Conservation (phyloP, 2,888 invertebrate species). For the Drosophila glabriapex region DNA sequence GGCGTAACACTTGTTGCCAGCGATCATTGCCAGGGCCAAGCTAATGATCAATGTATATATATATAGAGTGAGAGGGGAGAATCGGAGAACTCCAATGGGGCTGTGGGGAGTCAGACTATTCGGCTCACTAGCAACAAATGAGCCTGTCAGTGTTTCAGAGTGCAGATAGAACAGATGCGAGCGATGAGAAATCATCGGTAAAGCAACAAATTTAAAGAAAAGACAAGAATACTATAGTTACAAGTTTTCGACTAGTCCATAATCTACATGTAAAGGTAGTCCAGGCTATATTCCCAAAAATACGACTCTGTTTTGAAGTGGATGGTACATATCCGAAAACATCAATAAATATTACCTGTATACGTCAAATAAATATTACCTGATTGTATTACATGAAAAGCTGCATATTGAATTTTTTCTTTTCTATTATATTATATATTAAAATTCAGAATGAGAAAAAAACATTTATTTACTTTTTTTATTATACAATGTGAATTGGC, state of each 20-base stretch:
- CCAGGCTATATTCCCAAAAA: not conserved
- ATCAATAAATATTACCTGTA: not conserved
- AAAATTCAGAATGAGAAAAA: not conserved
- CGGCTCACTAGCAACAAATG: constrained; percentile 72
- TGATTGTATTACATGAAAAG: not conserved
- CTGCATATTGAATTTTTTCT: rapidly evolving
- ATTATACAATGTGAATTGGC: not conserved
- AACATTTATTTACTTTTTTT: not conserved
- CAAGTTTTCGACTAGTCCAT: not conserved
- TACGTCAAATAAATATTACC: not conserved
- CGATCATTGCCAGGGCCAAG: constrained; percentile 69
- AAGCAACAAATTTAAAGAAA: not conserved
- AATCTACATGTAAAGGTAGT: not conserved
- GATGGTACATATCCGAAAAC: not conserved
- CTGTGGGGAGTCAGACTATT: constrained; percentile 41
- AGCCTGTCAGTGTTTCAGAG: constrained; percentile 60
- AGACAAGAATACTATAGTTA: not conserved
- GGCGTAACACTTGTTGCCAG: constrained; percentile 73
- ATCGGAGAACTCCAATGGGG: constrained; percentile 21
- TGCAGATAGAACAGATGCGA: constrained; percentile 27
- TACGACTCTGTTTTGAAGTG: not conserved
- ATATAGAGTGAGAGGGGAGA: constrained; percentile 18
- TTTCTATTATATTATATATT: not conserved
- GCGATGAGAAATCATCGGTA: not conserved
- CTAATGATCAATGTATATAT: constrained; percentile 54